Conservation (phyloP, 1,140 invertebrate genomes). For the Bombus sylvicola region DNA sequence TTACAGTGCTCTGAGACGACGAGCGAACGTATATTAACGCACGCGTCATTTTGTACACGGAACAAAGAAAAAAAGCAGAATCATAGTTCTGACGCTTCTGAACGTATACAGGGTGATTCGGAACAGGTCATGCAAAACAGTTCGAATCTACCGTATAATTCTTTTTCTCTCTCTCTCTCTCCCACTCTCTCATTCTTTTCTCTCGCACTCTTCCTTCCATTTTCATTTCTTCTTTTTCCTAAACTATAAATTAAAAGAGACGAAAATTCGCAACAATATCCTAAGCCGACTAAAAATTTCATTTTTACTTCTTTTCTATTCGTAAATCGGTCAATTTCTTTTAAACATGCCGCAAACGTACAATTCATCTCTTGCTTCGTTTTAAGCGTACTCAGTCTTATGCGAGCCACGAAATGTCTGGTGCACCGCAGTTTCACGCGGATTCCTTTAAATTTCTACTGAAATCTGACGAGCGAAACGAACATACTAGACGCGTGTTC, state of each 20-base stretch:
- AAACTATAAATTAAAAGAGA: background rate
- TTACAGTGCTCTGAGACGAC: slow-evolving; percentile 29
- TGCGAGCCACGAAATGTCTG: slow-evolving; percentile 44
- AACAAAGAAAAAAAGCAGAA: background rate
- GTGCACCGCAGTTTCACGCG: slow-evolving; percentile 44
- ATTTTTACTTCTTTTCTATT: background rate
- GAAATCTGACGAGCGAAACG: slow-evolving; percentile 39
- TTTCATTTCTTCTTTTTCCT: background rate
- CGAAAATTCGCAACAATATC: background rate
- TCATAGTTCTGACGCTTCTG: background rate
- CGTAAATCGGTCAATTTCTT: background rate
- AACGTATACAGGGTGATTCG: background rate
- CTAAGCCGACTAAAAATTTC: background rate
- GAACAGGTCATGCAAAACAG: background rate
- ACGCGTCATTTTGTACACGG: slow-evolving; percentile 18
- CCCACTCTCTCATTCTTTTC: background rate
- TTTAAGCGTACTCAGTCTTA: slow-evolving; percentile 60
- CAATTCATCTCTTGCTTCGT: slow-evolving; percentile 14
- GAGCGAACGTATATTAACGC: background rate
- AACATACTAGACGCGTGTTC: slow-evolving; percentile 16
- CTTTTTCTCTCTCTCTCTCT: background rate
- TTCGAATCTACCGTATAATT: background rate
- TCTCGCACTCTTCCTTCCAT: background rate
- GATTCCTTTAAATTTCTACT: slow-evolving; percentile 19
- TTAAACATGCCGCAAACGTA: slow-evolving; percentile 2